Evolutionary conservation across 2,797 vertebrate genomes (phyloP).

Genomic region (Sylvilagus floridanus): DNA sequence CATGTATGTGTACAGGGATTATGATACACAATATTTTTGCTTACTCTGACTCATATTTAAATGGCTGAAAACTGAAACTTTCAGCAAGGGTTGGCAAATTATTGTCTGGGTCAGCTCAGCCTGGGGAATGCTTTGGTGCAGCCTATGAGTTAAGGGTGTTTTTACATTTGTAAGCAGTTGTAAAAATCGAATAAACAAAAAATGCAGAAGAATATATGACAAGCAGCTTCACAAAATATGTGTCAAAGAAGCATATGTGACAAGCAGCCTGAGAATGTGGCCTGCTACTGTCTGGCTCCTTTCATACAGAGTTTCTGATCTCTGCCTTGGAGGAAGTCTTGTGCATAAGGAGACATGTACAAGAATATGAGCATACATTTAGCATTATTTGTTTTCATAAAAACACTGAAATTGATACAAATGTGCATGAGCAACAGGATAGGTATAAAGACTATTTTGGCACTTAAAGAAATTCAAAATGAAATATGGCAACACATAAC

Average conservation of each 20-base stretch:
- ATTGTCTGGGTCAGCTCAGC: not conserved
- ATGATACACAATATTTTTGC: not conserved
- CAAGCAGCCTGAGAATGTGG: too few relatives aligned
- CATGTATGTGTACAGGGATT: not conserved
- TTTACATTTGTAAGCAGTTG: constrained; percentile 1
- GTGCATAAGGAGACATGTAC: not conserved
- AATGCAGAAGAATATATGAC: too few relatives aligned
- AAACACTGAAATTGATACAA: constrained; percentile 1
- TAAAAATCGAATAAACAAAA: not conserved
- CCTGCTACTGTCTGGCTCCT: not conserved
- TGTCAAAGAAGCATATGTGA: not conserved
- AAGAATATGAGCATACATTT: not conserved
- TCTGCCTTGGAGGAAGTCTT: not conserved
- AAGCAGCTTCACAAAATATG: too few relatives aligned
- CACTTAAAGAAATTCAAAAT: constrained; percentile 32
- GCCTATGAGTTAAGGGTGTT: not conserved
- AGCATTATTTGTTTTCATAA: not conserved
- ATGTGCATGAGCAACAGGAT: not conserved
- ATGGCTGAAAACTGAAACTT: not conserved
- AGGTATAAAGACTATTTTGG: not conserved
- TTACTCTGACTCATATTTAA: not conserved
- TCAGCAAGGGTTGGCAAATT: not conserved
- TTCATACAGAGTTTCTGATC: not conserved
- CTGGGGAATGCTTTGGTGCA: not conserved
- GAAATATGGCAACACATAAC: not conserved